Evolutionary conservation across 1,140 invertebrate species (phyloP).

Genomic region (Micrasema minimum): DNA sequence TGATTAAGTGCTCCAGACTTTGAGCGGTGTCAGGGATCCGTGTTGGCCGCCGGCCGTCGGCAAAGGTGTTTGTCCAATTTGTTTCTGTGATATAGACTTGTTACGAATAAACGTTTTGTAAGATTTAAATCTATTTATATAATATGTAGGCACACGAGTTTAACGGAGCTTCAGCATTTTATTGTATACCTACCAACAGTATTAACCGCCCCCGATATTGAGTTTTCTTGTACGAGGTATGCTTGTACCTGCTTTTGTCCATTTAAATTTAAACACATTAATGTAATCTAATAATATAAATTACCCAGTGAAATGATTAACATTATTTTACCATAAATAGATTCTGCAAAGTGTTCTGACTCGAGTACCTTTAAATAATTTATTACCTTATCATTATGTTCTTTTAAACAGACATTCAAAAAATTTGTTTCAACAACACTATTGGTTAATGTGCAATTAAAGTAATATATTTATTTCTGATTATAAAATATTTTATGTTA

Average conservation of each 20-base stretch:
- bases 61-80: constrained; percentile 64
- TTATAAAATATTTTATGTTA: constrained; percentile 4
- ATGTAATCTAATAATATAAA: background rate
- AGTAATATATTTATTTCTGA: constrained; percentile 9
- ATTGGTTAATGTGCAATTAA: constrained; percentile 20
- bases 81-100: constrained; percentile 66
- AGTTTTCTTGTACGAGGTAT: constrained; percentile 8
- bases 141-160: constrained; percentile 9
- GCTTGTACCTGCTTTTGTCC: background rate
- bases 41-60: constrained; percentile 32
- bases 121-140: constrained; percentile 39
- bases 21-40: background rate
- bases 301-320: too few relatives aligned
- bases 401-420: background rate
- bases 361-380: too few relatives aligned
- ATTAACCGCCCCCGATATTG: constrained; percentile 9
- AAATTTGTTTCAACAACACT: background rate
- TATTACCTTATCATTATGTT: too few relatives aligned
- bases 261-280: background rate
- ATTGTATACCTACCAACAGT: constrained; percentile 10
- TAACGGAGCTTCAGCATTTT: constrained; percentile 6
- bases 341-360: too few relatives aligned
- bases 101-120: constrained; percentile 28
- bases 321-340: too few relatives aligned
- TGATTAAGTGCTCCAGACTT: constrained; percentile 27